Evolutionary conservation across 2,113 vertebrate genomes (phyloP).

Genomic region (Jacana jacana): DNA sequence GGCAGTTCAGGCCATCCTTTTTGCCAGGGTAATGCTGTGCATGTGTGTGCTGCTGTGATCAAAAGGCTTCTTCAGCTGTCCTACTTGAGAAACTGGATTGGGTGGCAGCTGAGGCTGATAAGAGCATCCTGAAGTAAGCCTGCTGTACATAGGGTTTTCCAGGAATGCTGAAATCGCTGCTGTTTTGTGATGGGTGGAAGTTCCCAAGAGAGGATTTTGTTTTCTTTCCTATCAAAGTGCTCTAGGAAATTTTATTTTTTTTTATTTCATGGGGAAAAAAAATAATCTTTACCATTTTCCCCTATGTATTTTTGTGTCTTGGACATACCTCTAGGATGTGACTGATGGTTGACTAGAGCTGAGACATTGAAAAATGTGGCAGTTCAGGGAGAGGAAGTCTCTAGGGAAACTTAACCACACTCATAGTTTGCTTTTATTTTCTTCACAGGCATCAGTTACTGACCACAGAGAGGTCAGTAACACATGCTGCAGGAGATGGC

Average conservation of each 20-base stretch:
- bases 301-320: background rate
- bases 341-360: background rate
- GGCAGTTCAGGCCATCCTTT: background rate
- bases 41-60: background rate
- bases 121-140: background rate
- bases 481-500: background rate
- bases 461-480: background rate
- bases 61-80: background rate
- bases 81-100: background rate
- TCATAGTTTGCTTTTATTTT: background rate
- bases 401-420: background rate
- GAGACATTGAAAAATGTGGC: background rate
- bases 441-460: background rate
- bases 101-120: background rate
- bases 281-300: background rate
- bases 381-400: background rate
- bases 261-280: background rate
- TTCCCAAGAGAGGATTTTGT: background rate
- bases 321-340: background rate
- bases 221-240: background rate
- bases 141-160: background rate
- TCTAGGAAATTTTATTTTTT: background rate
- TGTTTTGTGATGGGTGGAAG: background rate
- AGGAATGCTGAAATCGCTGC: constrained; percentile 4
- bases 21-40: background rate